phyloP scores from a whole-genome alignment of 1,140 invertebrate species.

The Drosophila sucinea region DNA sequence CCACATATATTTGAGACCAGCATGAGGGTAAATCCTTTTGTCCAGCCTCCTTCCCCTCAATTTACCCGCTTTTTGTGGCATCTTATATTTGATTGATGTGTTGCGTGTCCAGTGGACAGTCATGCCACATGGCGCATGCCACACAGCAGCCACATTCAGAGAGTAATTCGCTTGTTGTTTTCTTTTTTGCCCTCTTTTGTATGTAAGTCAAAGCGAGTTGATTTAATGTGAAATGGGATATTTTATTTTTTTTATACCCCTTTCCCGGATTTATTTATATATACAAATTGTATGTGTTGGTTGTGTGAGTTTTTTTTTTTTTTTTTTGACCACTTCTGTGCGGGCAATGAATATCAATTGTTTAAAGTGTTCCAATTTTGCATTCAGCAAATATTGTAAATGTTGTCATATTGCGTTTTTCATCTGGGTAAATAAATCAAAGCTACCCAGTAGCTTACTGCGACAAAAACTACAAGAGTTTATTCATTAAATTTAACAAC shows the following conservation, averaged over 20 bases:
- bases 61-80: constrained; percentile 21
- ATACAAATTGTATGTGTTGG: not conserved
- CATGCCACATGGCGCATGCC: constrained; percentile 4
- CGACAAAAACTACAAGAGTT: not conserved
- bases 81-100: constrained; percentile 53
- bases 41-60: constrained; percentile 5
- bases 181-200: constrained; percentile 25
- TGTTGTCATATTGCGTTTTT: constrained; percentile 1
- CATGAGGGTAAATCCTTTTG: constrained; percentile 30
- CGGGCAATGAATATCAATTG: constrained; percentile 51
- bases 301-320: not conserved
- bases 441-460: not conserved
- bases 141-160: not conserved
- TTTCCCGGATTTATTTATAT: constrained; percentile 39
- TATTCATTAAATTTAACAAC: not conserved
- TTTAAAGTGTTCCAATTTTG: constrained; percentile 30
- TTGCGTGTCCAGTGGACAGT: constrained; percentile 13
- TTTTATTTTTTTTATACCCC: constrained; percentile 39
- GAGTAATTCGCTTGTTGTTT: not conserved
- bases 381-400: constrained; percentile 10
- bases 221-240: constrained; percentile 65
- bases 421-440: constrained; percentile 9
- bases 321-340: constrained; percentile 25
- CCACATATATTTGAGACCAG: not conserved
- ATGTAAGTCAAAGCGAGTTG: constrained; percentile 65